A percentile compares a stretch with the other conserved stretches of the same genome.
Evolutionary conservation across 2,113 vertebrate species (phyloP).

Genomic region (Aleadryas rufinucha): DNA sequence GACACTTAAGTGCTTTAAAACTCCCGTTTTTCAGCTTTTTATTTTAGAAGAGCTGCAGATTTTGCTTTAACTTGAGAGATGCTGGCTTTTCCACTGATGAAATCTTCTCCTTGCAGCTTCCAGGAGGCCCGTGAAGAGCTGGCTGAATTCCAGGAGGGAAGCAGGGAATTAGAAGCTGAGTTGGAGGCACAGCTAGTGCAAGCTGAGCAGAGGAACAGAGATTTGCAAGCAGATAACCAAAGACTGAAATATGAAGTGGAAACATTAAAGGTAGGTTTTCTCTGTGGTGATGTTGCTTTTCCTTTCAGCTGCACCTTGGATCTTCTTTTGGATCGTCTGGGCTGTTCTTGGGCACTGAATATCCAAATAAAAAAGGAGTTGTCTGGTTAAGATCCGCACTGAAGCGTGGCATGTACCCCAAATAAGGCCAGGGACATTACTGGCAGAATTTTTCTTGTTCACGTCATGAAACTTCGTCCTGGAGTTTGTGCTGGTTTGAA

Average conservation of each 20-base stretch:
- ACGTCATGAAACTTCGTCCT: neutral
- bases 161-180: constrained; percentile 95
- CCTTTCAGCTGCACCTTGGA: neutral
- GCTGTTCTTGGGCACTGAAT: neutral
- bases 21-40: neutral
- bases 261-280: constrained; percentile 84
- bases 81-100: neutral
- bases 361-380: neutral
- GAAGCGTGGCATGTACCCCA: neutral
- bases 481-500: neutral
- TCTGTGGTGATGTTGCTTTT: neutral
- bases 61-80: neutral
- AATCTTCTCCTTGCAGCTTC: constrained; percentile 74
- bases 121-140: constrained; percentile 95
- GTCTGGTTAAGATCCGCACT: neutral
- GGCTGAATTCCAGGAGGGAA: constrained; percentile 97
- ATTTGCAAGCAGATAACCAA: constrained; percentile 94
- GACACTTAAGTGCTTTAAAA: neutral
- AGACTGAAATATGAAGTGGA: constrained; percentile 90
- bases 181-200: constrained; percentile 94
- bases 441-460: neutral
- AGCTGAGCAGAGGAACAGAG: constrained; percentile 91
- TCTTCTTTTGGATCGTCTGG: neutral
- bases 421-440: neutral
- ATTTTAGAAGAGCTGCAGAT: neutral